These are phyloP conservation scores for Eonycteris spelaea DNA, from an alignment of 2,113 vertebrate species.

Conservation along the genomic window DNA sequence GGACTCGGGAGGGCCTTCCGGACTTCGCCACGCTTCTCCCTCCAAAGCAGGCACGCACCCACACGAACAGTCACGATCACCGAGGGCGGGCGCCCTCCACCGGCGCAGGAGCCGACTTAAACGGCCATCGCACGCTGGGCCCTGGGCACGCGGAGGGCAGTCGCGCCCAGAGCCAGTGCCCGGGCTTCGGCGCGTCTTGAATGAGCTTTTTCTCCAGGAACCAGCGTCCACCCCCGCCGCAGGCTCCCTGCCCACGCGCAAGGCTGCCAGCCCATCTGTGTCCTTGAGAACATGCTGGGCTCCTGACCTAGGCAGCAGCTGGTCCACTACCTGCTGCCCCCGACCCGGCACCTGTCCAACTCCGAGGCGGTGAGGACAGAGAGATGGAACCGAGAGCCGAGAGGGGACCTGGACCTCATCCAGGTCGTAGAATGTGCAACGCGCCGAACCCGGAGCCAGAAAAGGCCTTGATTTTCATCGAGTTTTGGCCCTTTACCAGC, in stretches of 20 bases:
- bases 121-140: not conserved
- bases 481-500: not conserved
- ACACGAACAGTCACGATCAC: not conserved
- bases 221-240: slow-evolving; percentile 53
- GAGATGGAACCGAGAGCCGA: not conserved
- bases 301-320: slow-evolving; percentile 72
- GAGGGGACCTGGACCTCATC: not conserved
- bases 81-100: not conserved
- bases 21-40: not conserved
- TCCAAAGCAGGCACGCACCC: not conserved
- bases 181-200: slow-evolving; percentile 56
- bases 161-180: not conserved
- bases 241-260: slow-evolving; percentile 60
- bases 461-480: not conserved
- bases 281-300: slow-evolving; percentile 73
- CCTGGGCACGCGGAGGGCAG: not conserved
- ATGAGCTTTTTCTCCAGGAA: slow-evolving; percentile 61
- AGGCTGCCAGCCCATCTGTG: slow-evolving; percentile 76
- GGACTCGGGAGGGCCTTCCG: not conserved
- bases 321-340: slow-evolving; percentile 65
- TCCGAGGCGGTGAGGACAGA: not conserved
- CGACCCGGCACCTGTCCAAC: not conserved
- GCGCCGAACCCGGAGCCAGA: not conserved
- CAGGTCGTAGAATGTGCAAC: not conserved
- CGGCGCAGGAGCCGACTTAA: not conserved